phyloP scores from a whole-genome alignment of 2,113 vertebrate genomes.

The Cryptoleucopteryx plumbea region DNA sequence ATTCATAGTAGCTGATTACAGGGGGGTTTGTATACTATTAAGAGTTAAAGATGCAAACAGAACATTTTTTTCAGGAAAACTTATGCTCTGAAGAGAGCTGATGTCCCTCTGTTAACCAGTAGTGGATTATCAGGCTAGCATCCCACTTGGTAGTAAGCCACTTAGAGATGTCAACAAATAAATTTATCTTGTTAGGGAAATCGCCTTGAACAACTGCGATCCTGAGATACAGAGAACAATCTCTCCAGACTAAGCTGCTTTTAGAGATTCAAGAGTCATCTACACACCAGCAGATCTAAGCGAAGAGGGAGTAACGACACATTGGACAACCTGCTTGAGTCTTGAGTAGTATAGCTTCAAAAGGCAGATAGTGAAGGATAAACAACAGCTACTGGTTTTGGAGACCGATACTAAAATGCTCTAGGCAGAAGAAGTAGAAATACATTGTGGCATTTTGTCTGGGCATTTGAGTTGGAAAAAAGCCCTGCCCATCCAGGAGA shows the following conservation, averaged over 20 bases:
- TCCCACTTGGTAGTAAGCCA: not conserved
- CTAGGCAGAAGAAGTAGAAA: not conserved
- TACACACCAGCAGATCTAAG: not conserved
- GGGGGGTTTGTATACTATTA: not conserved
- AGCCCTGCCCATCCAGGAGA: not conserved
- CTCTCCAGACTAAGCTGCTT: not conserved
- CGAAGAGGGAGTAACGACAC: not conserved
- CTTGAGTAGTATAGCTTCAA: not conserved
- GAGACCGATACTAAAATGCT: not conserved
- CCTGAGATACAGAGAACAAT: slow-evolving; percentile 6
- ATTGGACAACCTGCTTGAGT: not conserved
- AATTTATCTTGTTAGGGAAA: slow-evolving; percentile 37
- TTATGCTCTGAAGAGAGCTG: not conserved
- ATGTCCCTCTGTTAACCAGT: not conserved
- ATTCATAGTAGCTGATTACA: not conserved
- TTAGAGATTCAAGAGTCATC: not conserved
- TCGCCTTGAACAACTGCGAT: not conserved
- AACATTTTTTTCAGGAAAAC: not conserved
- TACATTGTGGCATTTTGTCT: not conserved
- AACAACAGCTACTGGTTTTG: not conserved
- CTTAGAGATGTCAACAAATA: slow-evolving; percentile 32
- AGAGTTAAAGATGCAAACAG: not conserved
- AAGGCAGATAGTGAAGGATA: slow-evolving; percentile 10
- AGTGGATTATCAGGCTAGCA: not conserved
- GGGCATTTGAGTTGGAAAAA: not conserved